Percentiles rank a stretch among this genome's conserved stretches.
phyloP scores from a whole-genome alignment of 2,113 vertebrate species.

The Atlantisia rogersi region DNA sequence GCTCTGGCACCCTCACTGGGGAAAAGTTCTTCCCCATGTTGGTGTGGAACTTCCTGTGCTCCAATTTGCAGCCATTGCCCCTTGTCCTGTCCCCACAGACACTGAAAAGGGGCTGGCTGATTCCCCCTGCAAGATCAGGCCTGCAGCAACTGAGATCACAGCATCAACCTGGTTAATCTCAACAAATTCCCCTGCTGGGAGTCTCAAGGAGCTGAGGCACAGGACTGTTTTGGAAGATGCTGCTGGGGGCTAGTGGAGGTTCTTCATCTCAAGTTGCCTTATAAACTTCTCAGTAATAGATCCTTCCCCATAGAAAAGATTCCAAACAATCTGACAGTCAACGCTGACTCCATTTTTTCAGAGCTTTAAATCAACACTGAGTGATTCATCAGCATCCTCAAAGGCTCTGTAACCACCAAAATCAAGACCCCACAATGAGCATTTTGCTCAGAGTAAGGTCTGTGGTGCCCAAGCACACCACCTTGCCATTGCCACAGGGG shows the following conservation, averaged over 20 bases:
- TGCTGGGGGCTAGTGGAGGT: not conserved
- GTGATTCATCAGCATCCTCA: not conserved
- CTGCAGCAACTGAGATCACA: not conserved
- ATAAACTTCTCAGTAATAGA: not conserved
- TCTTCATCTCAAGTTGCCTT: not conserved
- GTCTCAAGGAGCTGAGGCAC: not conserved
- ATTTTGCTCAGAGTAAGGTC: not conserved
- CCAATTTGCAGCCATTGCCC: no score
- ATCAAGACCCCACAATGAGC: not conserved
- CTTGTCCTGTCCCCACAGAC: no score
- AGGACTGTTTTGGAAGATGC: not conserved
- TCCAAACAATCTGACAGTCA: not conserved
- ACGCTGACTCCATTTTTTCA: not conserved
- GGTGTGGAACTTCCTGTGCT: no score
- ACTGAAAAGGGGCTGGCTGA: no score
- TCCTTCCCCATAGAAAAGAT: not conserved
- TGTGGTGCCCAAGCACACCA: fast-evolving
- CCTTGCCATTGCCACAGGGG: not conserved
- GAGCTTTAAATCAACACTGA: not conserved
- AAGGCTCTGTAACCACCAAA: not conserved
- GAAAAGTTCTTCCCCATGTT: no score
- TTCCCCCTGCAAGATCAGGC: not conserved
- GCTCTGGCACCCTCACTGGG: no score
- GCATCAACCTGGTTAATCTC: not conserved
- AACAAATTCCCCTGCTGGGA: not conserved